Percentiles rank a stretch among this genome's conserved stretches.
These are phyloP conservation scores for Archips xylosteana DNA, from an alignment of 2,888 invertebrate species.

Conservation along the genomic window DNA sequence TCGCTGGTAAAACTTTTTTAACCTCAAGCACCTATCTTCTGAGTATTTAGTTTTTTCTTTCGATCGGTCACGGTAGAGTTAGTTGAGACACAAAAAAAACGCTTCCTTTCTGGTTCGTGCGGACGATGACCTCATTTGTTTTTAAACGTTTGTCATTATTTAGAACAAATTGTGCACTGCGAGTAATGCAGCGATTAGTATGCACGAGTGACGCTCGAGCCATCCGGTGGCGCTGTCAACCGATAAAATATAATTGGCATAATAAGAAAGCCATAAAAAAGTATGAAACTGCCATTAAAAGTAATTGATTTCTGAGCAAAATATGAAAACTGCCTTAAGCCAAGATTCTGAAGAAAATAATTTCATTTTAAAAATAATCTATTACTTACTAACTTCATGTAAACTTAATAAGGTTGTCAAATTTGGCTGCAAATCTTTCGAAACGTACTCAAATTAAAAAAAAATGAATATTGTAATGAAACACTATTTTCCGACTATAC, in stretches of 20 bases:
- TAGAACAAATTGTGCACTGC: constrained; percentile 16
- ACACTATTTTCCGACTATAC: no score
- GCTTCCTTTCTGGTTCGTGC: not conserved
- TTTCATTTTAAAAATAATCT: no score
- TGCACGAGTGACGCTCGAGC: constrained; percentile 22
- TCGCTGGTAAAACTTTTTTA: constrained; percentile 27
- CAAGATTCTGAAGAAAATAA: not conserved
- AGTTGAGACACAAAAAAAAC: constrained; percentile 12
- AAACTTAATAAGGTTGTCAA: no score
- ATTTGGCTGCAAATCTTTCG: no score
- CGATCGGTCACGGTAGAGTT: constrained; percentile 30
- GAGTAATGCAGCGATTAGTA: constrained; percentile 28
- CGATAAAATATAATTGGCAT: constrained; percentile 21
- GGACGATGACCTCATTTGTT: constrained; percentile 33
- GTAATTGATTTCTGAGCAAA: constrained; percentile 2
- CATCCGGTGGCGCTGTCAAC: constrained; percentile 24
- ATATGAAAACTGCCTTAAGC: not conserved
- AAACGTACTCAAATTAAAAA: no score
- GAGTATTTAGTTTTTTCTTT: constrained; percentile 2
- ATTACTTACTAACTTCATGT: no score
- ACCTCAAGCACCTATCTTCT: constrained; percentile 8
- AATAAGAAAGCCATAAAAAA: constrained; percentile 7
- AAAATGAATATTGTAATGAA: no score
- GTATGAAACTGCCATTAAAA: not conserved
- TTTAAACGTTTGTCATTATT: constrained; percentile 21